Conservation (phyloP, 2,888 invertebrate genomes). For the Noctuana brunneofusca region DNA sequence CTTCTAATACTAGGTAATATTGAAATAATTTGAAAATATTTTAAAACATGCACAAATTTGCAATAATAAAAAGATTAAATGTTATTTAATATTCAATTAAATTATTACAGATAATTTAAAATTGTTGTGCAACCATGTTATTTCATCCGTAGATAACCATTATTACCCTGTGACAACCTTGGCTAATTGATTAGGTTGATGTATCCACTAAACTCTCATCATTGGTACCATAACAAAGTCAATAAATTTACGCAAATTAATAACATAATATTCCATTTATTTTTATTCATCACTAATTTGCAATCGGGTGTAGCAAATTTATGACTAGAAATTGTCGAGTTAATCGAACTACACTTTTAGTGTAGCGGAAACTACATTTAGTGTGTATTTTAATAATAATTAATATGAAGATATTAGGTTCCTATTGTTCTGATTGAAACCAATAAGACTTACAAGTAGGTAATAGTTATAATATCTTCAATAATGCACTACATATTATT, state of each 20-base stretch:
- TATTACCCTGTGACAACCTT: conserved; percentile 71
- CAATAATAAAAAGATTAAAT: neutral
- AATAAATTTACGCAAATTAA: conserved; percentile 38
- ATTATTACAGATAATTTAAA: conserved; percentile 36
- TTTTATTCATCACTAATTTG: conserved; percentile 47
- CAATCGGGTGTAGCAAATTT: conserved; percentile 59
- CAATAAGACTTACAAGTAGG: too few species aligned
- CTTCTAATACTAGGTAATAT: neutral
- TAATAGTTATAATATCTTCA: too few species aligned
- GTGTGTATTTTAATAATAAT: neutral
- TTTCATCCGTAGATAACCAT: conserved; percentile 35
- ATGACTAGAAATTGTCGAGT: conserved; percentile 67
- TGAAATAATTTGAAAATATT: neutral
- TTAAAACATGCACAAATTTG: neutral
- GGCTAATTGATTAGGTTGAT: conserved; percentile 49
- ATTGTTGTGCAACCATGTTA: conserved; percentile 54
- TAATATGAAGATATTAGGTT: too few species aligned
- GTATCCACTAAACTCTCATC: conserved; percentile 3
- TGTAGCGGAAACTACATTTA: neutral
- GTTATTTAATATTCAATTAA: neutral
- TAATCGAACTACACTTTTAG: neutral
- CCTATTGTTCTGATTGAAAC: too few species aligned
- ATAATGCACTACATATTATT: too few species aligned
- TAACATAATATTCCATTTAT: conserved; percentile 46
- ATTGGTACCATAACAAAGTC: conserved; percentile 13